Evolutionary conservation across 2,113 vertebrate genomes (phyloP), one percentile per base, ranked within the genome.

Genomic region (Catagonus wagneri): DNA sequence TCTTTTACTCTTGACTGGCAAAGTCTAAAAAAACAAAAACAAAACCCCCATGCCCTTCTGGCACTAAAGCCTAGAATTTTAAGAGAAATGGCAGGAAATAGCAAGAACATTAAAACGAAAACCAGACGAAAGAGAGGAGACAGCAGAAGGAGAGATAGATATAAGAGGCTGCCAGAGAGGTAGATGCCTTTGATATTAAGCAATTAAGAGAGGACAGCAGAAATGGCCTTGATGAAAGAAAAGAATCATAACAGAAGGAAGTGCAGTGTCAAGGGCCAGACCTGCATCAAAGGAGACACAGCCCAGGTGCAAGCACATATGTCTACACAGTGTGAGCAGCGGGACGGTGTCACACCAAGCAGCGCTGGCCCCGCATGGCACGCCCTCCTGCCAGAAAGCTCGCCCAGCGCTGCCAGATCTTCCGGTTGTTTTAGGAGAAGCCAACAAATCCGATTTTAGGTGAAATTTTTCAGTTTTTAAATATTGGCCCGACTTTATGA

Each of bases 261-360:
- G 50, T 56, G 85, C 66, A 69, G 84, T 44, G 66, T 80, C 36
- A 29, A 32, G 19, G 44, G 10, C 93, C 71, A 85, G 69, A 76
- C 50, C 52, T 16, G 3, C 52, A 63, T 66, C 65, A 19, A 29
- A 84, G 76, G 84, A 94, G 93, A 96, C 94, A 19, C 14, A 4
- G 39, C 36, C 61, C 97, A 98, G 97, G 91, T 97, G 95, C 66
- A 14, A 10, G 63, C 13, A 2, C 96, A 91, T 96, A 97, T 97
- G 97, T 86, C 95, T 78, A 34, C 92, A 36, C 97, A 91, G 96
- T 88, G 78, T 88, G 94, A 94, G 72, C 81, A 3, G 12, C 15
- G 76, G 76, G 72, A 25, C 85, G 2, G 13, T 17, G 61, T 89
- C 97, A 75, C 50, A 39, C 68, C 0, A 3, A 81, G 69, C 78